Percentiles rank a stretch among this genome's conserved stretches.
Conservation (phyloP, 2,113 vertebrate species). For the Eurypyga helias region DNA sequence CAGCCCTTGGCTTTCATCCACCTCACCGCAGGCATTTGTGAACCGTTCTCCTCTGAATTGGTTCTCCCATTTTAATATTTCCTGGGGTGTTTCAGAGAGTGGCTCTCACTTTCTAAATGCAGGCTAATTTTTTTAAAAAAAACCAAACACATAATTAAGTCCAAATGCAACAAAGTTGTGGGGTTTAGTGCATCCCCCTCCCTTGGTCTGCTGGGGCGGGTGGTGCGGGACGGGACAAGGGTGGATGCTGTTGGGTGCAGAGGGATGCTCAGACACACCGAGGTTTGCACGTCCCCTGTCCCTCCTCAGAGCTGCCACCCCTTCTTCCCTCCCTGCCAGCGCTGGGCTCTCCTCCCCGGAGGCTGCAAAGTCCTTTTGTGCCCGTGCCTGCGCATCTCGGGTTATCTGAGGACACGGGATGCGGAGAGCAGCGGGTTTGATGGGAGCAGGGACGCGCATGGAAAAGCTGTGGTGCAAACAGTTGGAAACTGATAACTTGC, state of each 20-base stretch:
- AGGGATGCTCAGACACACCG: fast-evolving
- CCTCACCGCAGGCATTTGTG: slow-evolving; percentile 45
- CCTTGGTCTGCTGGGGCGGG: not conserved
- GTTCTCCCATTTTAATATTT: slow-evolving; percentile 51
- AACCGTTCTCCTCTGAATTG: slow-evolving; percentile 38
- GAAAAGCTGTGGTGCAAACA: slow-evolving; percentile 29
- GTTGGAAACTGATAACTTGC: slow-evolving; percentile 34
- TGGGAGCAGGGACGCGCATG: not conserved
- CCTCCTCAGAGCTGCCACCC: not conserved
- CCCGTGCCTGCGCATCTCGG: fast-evolving
- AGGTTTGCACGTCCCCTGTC: not conserved
- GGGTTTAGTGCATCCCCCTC: not conserved
- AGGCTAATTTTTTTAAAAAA: not conserved
- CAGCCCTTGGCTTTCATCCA: slow-evolving; percentile 38
- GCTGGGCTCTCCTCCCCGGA: fast-evolving
- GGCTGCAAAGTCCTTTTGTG: not conserved
- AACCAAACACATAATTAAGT: not conserved
- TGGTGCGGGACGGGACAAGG: not conserved
- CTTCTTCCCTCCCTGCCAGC: not conserved
- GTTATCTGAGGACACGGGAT: not conserved
- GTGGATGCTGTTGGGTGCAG: not conserved
- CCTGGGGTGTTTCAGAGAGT: slow-evolving; percentile 49
- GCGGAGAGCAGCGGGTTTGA: slow-evolving; percentile 1
- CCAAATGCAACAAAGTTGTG: not conserved
- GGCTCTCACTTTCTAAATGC: not conserved